These are phyloP conservation scores for Rousettus leschenaultii DNA, from an alignment of 2,113 vertebrate species.

Conservation along the genomic window DNA sequence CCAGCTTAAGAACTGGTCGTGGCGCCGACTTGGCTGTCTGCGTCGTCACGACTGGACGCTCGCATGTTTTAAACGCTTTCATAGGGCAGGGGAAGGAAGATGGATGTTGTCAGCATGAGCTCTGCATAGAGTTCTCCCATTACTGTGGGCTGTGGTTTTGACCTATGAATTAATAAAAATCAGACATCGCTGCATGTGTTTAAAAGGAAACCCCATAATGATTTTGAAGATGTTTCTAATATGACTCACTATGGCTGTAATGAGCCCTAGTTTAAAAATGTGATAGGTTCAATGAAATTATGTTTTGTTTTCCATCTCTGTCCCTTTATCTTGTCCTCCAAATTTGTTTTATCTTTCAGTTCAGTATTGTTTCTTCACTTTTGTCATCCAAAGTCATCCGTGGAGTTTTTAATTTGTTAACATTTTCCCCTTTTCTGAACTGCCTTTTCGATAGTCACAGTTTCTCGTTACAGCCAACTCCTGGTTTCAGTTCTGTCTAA, in stretches of 20 bases:
- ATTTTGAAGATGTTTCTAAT: not conserved
- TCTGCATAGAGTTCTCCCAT: not conserved
- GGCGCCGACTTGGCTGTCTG: not conserved
- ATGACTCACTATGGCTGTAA: not conserved
- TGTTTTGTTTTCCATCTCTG: not conserved
- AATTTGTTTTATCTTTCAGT: not conserved
- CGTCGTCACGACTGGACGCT: not conserved
- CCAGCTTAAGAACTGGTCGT: not conserved
- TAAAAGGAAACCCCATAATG: not conserved
- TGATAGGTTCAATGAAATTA: not conserved
- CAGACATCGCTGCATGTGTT: not conserved
- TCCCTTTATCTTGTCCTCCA: not conserved
- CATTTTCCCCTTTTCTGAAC: not conserved
- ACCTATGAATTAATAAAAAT: not conserved
- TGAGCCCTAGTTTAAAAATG: not conserved
- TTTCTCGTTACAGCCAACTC: not conserved
- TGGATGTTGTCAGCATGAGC: not conserved
- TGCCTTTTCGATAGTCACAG: not conserved
- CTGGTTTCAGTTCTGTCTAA: not conserved
- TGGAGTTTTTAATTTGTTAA: not conserved
- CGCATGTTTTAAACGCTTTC: not conserved
- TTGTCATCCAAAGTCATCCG: not conserved
- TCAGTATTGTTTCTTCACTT: not conserved
- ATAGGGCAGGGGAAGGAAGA: not conserved
- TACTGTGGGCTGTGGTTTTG: not conserved